Percentiles rank a stretch among this genome's conserved stretches.
These are phyloP conservation scores for Asbolus verrucosus DNA, from an alignment of 1,140 invertebrate species.

Conservation along the genomic window DNA sequence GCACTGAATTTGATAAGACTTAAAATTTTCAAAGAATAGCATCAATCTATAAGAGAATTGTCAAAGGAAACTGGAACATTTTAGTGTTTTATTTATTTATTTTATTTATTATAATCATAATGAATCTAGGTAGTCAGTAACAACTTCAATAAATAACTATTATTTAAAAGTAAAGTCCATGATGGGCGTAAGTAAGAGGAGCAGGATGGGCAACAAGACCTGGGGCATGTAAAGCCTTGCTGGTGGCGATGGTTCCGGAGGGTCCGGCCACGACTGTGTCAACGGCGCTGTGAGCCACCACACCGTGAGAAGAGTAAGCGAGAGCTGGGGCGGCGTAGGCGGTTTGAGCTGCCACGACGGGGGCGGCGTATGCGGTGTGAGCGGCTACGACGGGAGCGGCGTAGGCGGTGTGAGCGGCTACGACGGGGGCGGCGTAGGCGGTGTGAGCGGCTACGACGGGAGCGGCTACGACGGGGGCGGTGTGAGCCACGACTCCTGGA, in stretches of 20 bases:
- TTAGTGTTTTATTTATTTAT: constrained; percentile 3
- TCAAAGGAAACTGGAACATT: too few relatives aligned
- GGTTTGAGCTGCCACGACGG: constrained; percentile 1
- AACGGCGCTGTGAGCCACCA: constrained; percentile 7
- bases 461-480: constrained; percentile 41
- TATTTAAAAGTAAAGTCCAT: constrained; percentile 38
- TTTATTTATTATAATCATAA: too few relatives aligned
- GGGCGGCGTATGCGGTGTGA: constrained; percentile 1
- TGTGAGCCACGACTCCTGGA: constrained; percentile 28
- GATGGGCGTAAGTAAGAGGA: constrained; percentile 21
- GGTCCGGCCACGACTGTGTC: constrained; percentile 40
- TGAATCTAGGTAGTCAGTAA: neutral
- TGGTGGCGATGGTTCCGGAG: constrained; percentile 39
- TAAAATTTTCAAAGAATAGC: too few relatives aligned
- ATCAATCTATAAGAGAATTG: too few relatives aligned
- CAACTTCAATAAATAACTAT: constrained; percentile 15
- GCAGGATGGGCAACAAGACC: constrained; percentile 29
- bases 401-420: constrained; percentile 27
- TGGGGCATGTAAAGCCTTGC: constrained; percentile 9
- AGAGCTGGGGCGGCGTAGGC: constrained; percentile 2
- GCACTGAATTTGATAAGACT: too few relatives aligned
- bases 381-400: constrained; percentile 20
- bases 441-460: constrained; percentile 35
- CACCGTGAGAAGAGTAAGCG: constrained; percentile 1
- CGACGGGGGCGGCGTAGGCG: constrained; percentile 20